Percentiles rank a stretch among this genome's conserved stretches.
phyloP scores from a whole-genome alignment of 2,113 vertebrate species.

The Sebastes schlegelii region DNA sequence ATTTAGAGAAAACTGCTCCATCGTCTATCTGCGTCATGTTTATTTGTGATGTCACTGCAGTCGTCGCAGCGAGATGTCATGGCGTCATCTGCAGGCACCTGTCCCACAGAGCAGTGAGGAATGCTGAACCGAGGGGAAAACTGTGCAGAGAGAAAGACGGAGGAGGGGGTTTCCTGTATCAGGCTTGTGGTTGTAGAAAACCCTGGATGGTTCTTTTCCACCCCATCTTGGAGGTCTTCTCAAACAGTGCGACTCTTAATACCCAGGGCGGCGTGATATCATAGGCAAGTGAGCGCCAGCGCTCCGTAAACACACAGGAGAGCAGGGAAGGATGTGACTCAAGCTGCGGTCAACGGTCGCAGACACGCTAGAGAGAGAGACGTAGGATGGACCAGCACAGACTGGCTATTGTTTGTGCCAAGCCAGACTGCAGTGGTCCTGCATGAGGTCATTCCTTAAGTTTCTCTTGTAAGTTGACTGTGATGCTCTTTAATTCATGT shows the following conservation, averaged over 20 bases:
- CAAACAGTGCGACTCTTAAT: conserved; percentile 63
- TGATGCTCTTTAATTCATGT: conserved; percentile 26
- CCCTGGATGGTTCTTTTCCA: conserved; percentile 70
- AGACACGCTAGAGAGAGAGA: conserved; percentile 56
- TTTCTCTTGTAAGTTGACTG: conserved; percentile 56
- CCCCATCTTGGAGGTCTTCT: conserved; percentile 52
- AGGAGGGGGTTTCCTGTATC: conserved; percentile 43
- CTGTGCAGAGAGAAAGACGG: background rate
- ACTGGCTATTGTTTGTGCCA: conserved; percentile 67
- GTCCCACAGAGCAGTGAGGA: conserved; percentile 32
- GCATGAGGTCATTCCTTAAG: conserved; percentile 70
- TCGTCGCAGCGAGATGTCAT: conserved; percentile 21
- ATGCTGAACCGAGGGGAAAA: conserved; percentile 55
- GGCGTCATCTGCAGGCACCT: conserved; percentile 46
- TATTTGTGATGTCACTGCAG: conserved; percentile 43
- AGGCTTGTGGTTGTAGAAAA: conserved; percentile 30
- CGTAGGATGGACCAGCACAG: conserved; percentile 66
- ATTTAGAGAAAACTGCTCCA: conserved; percentile 77
- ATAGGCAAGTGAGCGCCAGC: conserved; percentile 57
- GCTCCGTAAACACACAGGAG: conserved; percentile 70
- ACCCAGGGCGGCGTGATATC: conserved; percentile 60
- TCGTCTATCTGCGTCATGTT: conserved; percentile 54
- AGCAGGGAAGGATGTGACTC: conserved; percentile 80
- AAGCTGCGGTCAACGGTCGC: conserved; percentile 65
- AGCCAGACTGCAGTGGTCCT: conserved; percentile 55